Evolutionary conservation across 1,140 invertebrate genomes (phyloP).

Genomic region (Gryon sp.): DNA sequence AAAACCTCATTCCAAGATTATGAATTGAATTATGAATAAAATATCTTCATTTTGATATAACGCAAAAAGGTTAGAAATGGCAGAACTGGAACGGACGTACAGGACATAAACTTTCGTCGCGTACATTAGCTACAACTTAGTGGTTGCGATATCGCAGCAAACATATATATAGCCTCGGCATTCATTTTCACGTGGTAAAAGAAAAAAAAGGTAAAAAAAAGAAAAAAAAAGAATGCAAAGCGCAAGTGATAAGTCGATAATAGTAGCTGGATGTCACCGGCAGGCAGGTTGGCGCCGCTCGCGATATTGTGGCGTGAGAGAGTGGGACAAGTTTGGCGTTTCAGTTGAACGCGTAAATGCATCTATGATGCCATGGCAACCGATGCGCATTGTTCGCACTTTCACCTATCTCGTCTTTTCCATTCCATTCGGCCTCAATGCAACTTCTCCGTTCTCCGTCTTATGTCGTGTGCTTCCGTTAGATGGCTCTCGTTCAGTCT

Average conservation of each 20-base stretch:
- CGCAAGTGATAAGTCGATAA: conserved; percentile 58
- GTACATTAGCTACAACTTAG: neutral
- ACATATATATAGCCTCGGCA: conserved; percentile 12
- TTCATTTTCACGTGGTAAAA: conserved; percentile 2
- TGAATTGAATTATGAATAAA: no score
- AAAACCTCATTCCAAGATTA: no score
- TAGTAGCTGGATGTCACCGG: conserved; percentile 31
- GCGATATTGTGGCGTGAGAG: conserved; percentile 29
- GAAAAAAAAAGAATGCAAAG: conserved; percentile 53
- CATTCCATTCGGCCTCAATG: conserved; percentile 66
- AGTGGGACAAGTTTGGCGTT: conserved; percentile 44
- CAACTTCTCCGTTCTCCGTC: conserved; percentile 14
- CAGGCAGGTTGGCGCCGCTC: conserved; percentile 38
- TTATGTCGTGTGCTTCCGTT: conserved; percentile 10
- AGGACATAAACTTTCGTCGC: neutral
- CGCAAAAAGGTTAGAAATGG: no score
- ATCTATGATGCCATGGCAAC: conserved; percentile 57
- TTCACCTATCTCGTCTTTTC: conserved; percentile 71
- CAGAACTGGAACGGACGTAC: no score
- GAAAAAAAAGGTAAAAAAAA: no score
- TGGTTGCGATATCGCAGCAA: neutral
- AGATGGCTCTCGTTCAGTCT: conserved; percentile 3
- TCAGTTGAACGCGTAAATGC: conserved; percentile 43
- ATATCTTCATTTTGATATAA: no score
- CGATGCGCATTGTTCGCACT: conserved; percentile 69